These are phyloP conservation scores for Laodelphax striatellus DNA, from an alignment of 1,140 invertebrate genomes.

Conservation along the genomic window DNA sequence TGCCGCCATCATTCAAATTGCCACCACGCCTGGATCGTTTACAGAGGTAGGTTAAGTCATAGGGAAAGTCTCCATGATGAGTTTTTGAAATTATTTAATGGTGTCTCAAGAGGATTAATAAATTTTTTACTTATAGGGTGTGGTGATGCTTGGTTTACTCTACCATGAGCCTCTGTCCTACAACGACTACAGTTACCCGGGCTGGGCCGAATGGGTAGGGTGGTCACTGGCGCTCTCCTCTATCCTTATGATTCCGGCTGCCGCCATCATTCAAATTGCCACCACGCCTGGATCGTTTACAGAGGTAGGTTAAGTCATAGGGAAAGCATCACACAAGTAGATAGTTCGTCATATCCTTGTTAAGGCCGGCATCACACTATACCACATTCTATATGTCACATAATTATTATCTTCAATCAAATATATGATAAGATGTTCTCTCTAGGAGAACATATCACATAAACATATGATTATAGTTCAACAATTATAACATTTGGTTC, in stretches of 20 bases:
- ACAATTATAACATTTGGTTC: too few species aligned
- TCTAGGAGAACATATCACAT: too few species aligned
- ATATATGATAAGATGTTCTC: too few species aligned
- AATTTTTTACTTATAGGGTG: slow-evolving; percentile 38
- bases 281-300: slow-evolving; percentile 41
- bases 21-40: slow-evolving; percentile 40
- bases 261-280: slow-evolving; percentile 44
- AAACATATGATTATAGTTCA: too few species aligned
- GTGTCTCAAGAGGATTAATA: too few species aligned
- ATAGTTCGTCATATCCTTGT: too few species aligned
- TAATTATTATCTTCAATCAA: too few species aligned
- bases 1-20: slow-evolving; percentile 44
- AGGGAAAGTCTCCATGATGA: too few species aligned
- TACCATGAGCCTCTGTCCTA: slow-evolving; percentile 54
- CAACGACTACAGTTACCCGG: slow-evolving; percentile 54
- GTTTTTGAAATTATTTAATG: too few species aligned
- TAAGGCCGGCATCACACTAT: too few species aligned
- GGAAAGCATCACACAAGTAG: neutral
- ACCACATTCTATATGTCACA: too few species aligned
- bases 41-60: slow-evolving; percentile 46
- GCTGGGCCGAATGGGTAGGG: slow-evolving; percentile 58
- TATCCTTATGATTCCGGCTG: slow-evolving; percentile 56
- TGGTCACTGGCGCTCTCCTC: slow-evolving; percentile 60
- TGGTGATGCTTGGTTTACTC: slow-evolving; percentile 57
- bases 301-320: slow-evolving; percentile 46